phyloP scores from a whole-genome alignment of 2,797 vertebrate genomes.

The Linurgus olivaceus region DNA sequence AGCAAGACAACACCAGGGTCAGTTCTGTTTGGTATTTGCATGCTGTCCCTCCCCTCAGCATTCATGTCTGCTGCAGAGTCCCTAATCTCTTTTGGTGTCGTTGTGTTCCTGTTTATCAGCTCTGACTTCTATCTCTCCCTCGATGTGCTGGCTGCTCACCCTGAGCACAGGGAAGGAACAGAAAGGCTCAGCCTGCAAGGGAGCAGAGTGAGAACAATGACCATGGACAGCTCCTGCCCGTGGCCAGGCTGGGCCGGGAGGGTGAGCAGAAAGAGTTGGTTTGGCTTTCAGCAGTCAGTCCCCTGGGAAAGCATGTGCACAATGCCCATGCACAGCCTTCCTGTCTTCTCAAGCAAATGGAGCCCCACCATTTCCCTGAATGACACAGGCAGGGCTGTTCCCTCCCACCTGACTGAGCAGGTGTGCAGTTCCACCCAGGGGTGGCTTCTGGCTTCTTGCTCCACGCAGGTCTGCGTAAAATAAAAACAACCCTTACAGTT shows the following conservation, averaged over 20 bases:
- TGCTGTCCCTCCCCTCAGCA: background rate
- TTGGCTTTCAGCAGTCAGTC: background rate
- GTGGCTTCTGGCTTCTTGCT: background rate
- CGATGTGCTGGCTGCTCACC: background rate
- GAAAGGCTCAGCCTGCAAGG: background rate
- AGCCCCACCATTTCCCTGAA: background rate
- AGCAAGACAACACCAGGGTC: background rate
- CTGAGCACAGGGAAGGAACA: background rate
- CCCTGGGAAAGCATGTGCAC: background rate
- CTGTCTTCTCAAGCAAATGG: background rate
- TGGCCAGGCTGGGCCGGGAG: background rate
- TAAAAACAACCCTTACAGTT: background rate
- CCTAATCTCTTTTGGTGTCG: background rate
- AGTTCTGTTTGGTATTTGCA: background rate
- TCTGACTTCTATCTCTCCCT: slow-evolving; percentile 18
- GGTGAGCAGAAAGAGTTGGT: background rate
- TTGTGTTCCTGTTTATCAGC: background rate
- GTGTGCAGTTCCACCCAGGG: background rate
- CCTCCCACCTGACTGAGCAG: background rate
- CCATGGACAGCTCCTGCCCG: background rate
- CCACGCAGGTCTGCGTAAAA: accelerated
- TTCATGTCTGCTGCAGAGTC: background rate
- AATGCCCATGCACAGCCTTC: background rate
- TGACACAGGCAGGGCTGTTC: background rate
- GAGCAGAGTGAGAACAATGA: background rate